These are phyloP conservation scores for Nibea albiflora DNA, from an alignment of 2,113 vertebrate genomes.

Conservation along the genomic window DNA sequence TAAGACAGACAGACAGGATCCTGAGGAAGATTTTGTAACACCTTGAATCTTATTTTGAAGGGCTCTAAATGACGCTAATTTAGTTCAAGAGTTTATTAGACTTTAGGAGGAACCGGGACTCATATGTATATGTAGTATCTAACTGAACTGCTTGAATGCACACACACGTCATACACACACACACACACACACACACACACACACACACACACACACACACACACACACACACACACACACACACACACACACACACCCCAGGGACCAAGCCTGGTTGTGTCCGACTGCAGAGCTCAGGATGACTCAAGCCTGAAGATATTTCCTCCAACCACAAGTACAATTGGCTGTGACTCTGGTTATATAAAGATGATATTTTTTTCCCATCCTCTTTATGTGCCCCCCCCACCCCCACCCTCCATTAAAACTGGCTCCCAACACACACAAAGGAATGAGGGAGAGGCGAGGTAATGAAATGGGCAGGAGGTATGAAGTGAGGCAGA, in stretches of 20 bases:
- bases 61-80: not conserved
- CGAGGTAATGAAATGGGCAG: constrained; percentile 27
- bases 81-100: not conserved
- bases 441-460: constrained; percentile 23
- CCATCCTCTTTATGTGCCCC: constrained; percentile 16
- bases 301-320: constrained; percentile 80
- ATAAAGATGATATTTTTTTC: constrained; percentile 68
- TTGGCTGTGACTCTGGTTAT: constrained; percentile 77
- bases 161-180: not conserved
- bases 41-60: not conserved
- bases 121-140: not conserved
- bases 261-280: constrained; percentile 41
- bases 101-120: not conserved
- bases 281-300: constrained; percentile 59
- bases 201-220: not conserved
- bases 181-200: not conserved
- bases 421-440: constrained; percentile 60
- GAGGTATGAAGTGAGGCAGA: constrained; percentile 2
- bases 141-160: not conserved
- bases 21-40: not conserved
- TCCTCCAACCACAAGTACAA: constrained; percentile 78
- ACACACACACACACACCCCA: not conserved
- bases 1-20: too few species aligned
- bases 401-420: constrained; percentile 38
- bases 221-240: constrained; percentile 1